Evolutionary conservation across 53 echinoderm and acorn worm species (phyloP), one percentile per base, ranked within the genome.

Genomic region (Glandiceps talaboti): DNA sequence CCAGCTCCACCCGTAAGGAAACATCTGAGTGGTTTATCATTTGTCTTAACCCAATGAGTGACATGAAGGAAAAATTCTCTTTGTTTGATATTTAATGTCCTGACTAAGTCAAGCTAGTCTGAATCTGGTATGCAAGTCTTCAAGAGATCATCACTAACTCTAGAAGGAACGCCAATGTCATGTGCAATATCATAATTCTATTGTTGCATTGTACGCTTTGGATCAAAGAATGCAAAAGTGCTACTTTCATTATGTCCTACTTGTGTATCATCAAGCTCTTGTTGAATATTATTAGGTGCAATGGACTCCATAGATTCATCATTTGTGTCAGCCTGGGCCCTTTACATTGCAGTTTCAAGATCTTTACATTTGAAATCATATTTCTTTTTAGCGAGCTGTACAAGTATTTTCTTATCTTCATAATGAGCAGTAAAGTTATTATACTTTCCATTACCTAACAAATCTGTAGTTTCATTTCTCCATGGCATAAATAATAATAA

Each of bases 1-100:
- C 88, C 88, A 81, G 85, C 88, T 0, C 88, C 88, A 79, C 88
- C 88, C 78, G 79, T 88, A 0, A 88, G 74, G 29, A 88, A 88
- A 12, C 75, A 74, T 32, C 30, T 77, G 26, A 81, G 27, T 14
- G 78, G 90, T 76, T 87, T 78, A 76, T 76, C 31, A 32, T 74
- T 29, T 73, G 84, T 79, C 78, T 87, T 90, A 31, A 76, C 79
- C 81, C 45, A 81, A 31, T 90, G 32, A 1, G 83, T 75, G 1
- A 86, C 84, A 84, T 84, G 82, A 27, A 76, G 81, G 30, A 87
- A 84, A 30, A 84, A 74, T 81, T 90, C 82, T 73, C 30, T 77
- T 33, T 90, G 84, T 64, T 90, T 82, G 10, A 28, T 27, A 33
- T 90, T 90, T 25, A 89, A 74, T 28, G 81, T 77, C 76, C 73